phyloP scores from a whole-genome alignment of 2,797 vertebrate genomes.

The Phoeniculus purpureus region DNA sequence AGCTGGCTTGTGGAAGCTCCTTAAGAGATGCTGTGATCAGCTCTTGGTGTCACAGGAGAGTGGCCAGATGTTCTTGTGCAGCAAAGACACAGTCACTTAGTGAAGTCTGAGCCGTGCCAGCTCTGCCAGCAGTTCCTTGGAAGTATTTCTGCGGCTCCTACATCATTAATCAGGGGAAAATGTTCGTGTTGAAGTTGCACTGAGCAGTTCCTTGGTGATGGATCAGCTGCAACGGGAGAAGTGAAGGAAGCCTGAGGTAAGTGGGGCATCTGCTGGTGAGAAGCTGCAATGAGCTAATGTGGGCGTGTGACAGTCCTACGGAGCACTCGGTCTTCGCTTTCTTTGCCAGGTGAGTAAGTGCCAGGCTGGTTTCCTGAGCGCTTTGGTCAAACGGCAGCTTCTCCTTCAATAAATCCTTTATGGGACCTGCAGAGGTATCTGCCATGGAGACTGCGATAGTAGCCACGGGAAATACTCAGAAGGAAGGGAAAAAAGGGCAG shows the following conservation, averaged over 20 bases:
- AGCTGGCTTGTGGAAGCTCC: not conserved
- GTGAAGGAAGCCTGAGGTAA: not conserved
- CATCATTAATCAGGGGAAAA: not conserved
- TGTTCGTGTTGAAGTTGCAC: not conserved
- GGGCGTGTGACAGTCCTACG: not conserved
- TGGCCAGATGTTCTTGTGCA: not conserved
- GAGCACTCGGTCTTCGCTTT: not conserved
- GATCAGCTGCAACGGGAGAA: not conserved
- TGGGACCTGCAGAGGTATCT: not conserved
- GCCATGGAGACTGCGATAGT: not conserved
- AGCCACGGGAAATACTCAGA: not conserved
- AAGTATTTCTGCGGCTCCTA: not conserved
- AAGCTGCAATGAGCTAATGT: not conserved
- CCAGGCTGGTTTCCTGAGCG: not conserved
- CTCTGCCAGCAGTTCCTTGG: not conserved
- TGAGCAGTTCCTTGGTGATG: not conserved
- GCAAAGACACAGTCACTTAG: not conserved
- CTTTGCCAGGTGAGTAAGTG: not conserved
- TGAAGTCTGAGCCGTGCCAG: not conserved
- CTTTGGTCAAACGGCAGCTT: not conserved
- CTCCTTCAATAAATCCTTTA: not conserved
- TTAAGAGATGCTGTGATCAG: not conserved
- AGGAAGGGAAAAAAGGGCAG: not conserved
- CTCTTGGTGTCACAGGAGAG: not conserved
- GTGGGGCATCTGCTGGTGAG: constrained; percentile 60